Evolutionary conservation across 2,797 vertebrate species (phyloP).

Genomic region (Alcedo quadribrachys): DNA sequence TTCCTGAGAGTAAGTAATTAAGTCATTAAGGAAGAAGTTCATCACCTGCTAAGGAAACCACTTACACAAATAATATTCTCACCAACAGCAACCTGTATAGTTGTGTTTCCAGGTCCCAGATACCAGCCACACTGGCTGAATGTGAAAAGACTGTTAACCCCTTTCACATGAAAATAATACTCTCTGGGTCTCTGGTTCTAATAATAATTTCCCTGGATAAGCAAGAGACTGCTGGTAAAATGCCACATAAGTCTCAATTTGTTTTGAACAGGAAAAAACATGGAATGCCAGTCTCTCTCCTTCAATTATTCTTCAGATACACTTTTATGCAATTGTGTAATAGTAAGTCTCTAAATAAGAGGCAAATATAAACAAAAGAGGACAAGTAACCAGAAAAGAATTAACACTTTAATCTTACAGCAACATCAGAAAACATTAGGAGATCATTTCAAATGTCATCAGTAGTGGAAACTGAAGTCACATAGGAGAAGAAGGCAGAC

Average conservation of each 20-base stretch:
- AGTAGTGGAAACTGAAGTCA: background rate
- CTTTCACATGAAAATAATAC: background rate
- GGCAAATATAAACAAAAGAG: background rate
- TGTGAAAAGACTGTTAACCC: background rate
- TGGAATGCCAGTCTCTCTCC: background rate
- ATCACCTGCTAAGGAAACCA: constrained; percentile 15
- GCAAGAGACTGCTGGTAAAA: background rate
- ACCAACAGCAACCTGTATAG: background rate
- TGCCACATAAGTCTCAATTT: background rate
- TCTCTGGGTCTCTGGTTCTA: background rate
- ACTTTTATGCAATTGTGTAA: background rate
- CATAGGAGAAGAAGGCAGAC: background rate
- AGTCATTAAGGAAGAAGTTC: constrained; percentile 25
- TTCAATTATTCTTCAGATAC: background rate
- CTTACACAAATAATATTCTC: background rate
- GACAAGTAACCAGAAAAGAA: background rate
- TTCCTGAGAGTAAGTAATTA: constrained; percentile 17
- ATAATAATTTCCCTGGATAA: background rate
- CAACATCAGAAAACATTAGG: background rate
- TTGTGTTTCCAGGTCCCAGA: background rate
- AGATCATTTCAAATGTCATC: background rate
- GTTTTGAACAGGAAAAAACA: background rate
- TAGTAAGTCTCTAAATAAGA: background rate
- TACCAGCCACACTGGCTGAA: background rate
- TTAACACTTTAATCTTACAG: background rate